Conservation (phyloP, 2,113 vertebrate species). For the Rhinopithecus roxellana region DNA sequence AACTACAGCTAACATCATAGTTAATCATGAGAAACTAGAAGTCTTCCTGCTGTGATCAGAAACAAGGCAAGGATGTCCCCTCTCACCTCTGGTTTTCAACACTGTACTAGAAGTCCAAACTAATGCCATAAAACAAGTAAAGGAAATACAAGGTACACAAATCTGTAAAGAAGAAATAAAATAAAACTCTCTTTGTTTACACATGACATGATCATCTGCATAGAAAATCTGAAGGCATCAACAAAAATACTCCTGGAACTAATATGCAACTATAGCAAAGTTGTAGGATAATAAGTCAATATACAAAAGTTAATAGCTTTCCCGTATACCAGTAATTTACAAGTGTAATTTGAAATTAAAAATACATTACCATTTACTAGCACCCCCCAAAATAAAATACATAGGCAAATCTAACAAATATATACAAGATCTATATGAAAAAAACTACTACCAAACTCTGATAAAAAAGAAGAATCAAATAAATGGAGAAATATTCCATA, state of each 20-base stretch:
- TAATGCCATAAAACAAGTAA: not conserved
- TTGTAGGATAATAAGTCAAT: not conserved
- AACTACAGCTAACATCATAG: not conserved
- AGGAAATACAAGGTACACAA: not conserved
- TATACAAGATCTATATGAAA: not conserved
- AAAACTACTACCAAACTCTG: not conserved
- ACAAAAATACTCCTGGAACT: not conserved
- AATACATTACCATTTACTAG: not conserved
- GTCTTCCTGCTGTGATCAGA: not conserved
- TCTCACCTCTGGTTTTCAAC: not conserved
- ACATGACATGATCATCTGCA: not conserved
- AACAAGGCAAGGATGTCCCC: not conserved
- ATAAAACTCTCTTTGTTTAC: not conserved
- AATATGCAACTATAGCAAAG: not conserved
- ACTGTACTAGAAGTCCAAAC: not conserved
- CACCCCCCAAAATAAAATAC: not conserved
- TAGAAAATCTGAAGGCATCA: not conserved
- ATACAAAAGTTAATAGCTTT: not conserved
- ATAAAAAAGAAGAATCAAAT: not conserved
- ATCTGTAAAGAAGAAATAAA: not conserved
- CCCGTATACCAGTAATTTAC: not conserved
- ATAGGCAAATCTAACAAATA: not conserved
- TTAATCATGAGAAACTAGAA: not conserved
- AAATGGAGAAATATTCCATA: not conserved
- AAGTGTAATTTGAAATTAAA: not conserved